These are phyloP conservation scores for Atherinomorus stipes DNA, from an alignment of 2,113 vertebrate genomes.

Conservation along the genomic window DNA sequence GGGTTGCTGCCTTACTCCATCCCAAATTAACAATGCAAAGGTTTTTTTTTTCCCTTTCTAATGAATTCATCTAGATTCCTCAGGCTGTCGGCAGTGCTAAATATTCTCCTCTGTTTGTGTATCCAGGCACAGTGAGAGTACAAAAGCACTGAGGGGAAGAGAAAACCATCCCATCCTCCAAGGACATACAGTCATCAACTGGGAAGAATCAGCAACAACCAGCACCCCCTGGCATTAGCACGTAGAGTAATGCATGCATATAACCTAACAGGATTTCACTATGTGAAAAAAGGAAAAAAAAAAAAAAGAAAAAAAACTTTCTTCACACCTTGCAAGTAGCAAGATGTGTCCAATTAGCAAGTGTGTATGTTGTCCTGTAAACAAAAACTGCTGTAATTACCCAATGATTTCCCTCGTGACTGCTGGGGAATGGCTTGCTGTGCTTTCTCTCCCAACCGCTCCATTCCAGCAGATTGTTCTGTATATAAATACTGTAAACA, in stretches of 20 bases:
- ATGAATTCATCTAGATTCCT: neutral
- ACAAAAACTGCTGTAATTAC: constrained; percentile 77
- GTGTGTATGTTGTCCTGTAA: constrained; percentile 81
- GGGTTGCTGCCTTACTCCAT: constrained; percentile 20
- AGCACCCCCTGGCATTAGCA: constrained; percentile 76
- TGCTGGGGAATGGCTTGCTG: constrained; percentile 76
- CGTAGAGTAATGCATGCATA: constrained; percentile 84
- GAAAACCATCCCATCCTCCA: constrained; percentile 63
- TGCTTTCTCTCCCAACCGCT: constrained; percentile 58
- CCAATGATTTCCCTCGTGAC: constrained; percentile 68
- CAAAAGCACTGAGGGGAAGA: constrained; percentile 79
- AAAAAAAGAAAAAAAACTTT: constrained; percentile 59
- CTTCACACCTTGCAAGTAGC: constrained; percentile 75
- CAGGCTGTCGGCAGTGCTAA: constrained; percentile 16
- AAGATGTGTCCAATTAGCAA: constrained; percentile 79
- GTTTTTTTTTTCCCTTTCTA: neutral
- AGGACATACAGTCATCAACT: constrained; percentile 68
- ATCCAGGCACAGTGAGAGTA: constrained; percentile 74
- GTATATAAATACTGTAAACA: constrained; percentile 72
- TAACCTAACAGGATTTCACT: constrained; percentile 82
- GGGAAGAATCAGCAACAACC: constrained; percentile 67
- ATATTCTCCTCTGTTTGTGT: constrained; percentile 32
- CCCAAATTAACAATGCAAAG: constrained; percentile 8
- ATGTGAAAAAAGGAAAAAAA: constrained; percentile 69
- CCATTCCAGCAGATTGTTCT: constrained; percentile 60